These are phyloP conservation scores for Clamator glandarius DNA, from an alignment of 2,797 vertebrate genomes.

Conservation along the genomic window DNA sequence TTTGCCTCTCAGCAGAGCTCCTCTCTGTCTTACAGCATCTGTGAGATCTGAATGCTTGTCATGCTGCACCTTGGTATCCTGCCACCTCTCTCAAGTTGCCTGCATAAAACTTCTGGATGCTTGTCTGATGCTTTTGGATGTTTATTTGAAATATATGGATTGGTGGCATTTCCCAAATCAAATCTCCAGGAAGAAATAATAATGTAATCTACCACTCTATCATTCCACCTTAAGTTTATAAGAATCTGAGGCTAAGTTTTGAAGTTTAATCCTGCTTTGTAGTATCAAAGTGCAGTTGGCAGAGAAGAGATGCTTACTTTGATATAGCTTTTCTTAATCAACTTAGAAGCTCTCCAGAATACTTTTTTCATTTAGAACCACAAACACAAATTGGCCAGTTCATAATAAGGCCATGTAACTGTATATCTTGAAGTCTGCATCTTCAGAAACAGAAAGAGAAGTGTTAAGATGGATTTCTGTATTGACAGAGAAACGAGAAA, in stretches of 20 bases:
- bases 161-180: not conserved
- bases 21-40: not conserved
- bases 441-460: not conserved
- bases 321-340: slow-evolving; percentile 10
- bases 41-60: not conserved
- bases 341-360: slow-evolving; percentile 12
- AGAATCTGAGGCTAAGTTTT: not conserved
- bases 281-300: slow-evolving; percentile 7
- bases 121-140: slow-evolving; percentile 10
- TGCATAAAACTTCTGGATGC: not conserved
- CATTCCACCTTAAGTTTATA: not conserved
- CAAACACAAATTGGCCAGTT: not conserved
- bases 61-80: not conserved
- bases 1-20: not conserved
- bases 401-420: not conserved
- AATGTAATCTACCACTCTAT: not conserved
- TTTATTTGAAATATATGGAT: slow-evolving; percentile 5
- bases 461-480: not conserved
- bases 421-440: not conserved
- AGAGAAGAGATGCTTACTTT: slow-evolving; percentile 9
- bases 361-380: not conserved
- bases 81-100: not conserved
- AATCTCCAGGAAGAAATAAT: not conserved
- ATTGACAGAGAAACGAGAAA: not conserved
- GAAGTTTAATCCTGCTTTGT: slow-evolving; percentile 6